These are phyloP conservation scores for Sinotaia quadrata DNA, from an alignment of 2,888 invertebrate genomes.

Conservation along the genomic window DNA sequence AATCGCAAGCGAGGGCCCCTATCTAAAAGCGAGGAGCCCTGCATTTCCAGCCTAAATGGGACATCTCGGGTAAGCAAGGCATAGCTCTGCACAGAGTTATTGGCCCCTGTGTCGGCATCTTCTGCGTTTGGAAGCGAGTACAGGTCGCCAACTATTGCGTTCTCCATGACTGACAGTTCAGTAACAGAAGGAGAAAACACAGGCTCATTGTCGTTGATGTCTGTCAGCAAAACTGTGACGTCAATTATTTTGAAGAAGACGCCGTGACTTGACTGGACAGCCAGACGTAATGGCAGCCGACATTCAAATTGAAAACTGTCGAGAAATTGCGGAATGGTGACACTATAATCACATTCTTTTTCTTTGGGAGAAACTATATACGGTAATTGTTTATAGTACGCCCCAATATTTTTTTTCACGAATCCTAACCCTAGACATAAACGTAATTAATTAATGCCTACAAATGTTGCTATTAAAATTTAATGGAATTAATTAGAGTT, in stretches of 20 bases:
- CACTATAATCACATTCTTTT: too few relatives aligned
- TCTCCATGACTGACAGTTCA: constrained; percentile 8
- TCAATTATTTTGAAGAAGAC: constrained; percentile 76
- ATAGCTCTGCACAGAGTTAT: constrained; percentile 52
- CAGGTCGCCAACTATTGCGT: constrained; percentile 7
- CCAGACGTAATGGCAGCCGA: constrained; percentile 40
- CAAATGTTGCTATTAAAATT: too few relatives aligned
- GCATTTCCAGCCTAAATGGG: constrained; percentile 51
- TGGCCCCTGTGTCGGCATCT: constrained; percentile 51
- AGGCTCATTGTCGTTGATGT: constrained; percentile 58
- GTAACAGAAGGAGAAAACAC: constrained; percentile 36
- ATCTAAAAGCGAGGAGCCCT: neutral
- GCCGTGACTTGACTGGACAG: constrained; percentile 43
- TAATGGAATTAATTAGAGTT: too few relatives aligned
- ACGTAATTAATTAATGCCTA: too few relatives aligned
- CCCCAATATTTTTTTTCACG: too few relatives aligned
- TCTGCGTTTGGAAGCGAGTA: constrained; percentile 37
- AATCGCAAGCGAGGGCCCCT: constrained; percentile 23
- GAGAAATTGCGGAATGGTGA: too few relatives aligned
- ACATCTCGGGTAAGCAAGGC: constrained; percentile 32
- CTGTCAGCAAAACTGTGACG: constrained; percentile 45
- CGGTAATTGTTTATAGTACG: too few relatives aligned
- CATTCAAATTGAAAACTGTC: constrained; percentile 31
- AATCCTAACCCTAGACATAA: too few relatives aligned
- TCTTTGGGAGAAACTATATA: too few relatives aligned